A percentile compares a stretch with the other conserved stretches of the same genome.
phyloP scores from a whole-genome alignment of 2,797 vertebrate species.

The Choloepus didactylus region DNA sequence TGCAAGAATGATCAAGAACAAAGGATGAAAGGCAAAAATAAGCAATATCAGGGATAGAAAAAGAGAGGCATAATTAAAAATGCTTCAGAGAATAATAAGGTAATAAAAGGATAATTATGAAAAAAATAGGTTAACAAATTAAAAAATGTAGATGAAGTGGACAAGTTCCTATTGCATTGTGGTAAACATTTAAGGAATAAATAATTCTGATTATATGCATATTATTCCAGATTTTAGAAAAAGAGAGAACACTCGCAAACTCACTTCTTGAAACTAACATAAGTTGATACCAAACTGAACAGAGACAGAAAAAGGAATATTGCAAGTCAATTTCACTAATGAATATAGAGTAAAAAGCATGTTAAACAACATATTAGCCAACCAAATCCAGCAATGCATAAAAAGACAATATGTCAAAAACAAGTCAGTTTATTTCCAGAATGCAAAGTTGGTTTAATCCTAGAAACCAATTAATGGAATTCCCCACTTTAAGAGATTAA shows the following conservation, averaged over 20 bases:
- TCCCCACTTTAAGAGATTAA: background rate
- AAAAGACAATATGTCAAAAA: background rate
- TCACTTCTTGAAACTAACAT: background rate
- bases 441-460: constrained; percentile 6
- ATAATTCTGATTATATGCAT: constrained; percentile 13
- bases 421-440: constrained; percentile 26
- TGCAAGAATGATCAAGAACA: background rate
- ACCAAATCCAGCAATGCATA: constrained; percentile 2
- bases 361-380: background rate
- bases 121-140: background rate
- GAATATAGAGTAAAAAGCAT: constrained; percentile 8
- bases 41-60: background rate
- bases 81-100: constrained; percentile 8
- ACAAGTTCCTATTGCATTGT: background rate
- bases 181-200: constrained; percentile 18
- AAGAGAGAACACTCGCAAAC: background rate
- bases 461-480: constrained; percentile 37
- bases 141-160: background rate
- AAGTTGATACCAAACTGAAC: background rate
- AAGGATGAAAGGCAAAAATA: background rate
- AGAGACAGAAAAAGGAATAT: background rate
- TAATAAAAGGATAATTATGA: background rate
- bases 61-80: background rate
- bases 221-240: constrained; percentile 18
- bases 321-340: background rate